phyloP scores from a whole-genome alignment of 2,888 invertebrate species.

The Chrysina gloriosa region DNA sequence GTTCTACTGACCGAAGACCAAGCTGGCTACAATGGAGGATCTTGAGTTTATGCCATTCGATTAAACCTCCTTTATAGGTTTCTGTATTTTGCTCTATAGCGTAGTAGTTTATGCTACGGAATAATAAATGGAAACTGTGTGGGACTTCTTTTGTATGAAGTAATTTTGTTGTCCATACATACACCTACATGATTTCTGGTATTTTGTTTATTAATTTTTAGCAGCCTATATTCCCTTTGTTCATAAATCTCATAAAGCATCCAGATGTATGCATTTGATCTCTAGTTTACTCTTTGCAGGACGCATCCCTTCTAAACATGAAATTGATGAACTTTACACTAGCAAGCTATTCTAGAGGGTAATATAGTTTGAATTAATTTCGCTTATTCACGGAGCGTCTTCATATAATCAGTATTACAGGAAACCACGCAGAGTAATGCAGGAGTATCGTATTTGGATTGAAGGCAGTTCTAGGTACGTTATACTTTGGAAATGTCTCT shows the following conservation, averaged over 20 bases:
- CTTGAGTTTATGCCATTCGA: slow-evolving; percentile 1
- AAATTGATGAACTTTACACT: neutral
- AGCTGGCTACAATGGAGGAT: neutral
- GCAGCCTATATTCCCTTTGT: no score
- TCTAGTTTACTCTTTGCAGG: no score
- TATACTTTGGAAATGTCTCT: neutral
- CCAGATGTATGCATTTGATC: no score
- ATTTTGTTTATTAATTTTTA: no score
- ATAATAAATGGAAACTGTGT: no score
- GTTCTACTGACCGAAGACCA: neutral
- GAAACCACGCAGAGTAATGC: neutral
- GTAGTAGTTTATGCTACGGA: no score
- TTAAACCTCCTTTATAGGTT: neutral
- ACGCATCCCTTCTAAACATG: neutral
- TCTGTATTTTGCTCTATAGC: neutral
- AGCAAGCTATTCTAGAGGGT: neutral
- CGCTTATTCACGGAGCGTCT: neutral
- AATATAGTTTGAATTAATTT: neutral
- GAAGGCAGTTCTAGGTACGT: neutral
- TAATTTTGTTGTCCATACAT: no score
- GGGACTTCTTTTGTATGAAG: no score
- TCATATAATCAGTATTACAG: neutral
- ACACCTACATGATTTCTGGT: no score
- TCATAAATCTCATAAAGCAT: no score
- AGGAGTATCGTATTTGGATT: neutral